These are phyloP conservation scores for Amphimallon solstitiale DNA, from an alignment of 2,888 invertebrate species.

Conservation along the genomic window DNA sequence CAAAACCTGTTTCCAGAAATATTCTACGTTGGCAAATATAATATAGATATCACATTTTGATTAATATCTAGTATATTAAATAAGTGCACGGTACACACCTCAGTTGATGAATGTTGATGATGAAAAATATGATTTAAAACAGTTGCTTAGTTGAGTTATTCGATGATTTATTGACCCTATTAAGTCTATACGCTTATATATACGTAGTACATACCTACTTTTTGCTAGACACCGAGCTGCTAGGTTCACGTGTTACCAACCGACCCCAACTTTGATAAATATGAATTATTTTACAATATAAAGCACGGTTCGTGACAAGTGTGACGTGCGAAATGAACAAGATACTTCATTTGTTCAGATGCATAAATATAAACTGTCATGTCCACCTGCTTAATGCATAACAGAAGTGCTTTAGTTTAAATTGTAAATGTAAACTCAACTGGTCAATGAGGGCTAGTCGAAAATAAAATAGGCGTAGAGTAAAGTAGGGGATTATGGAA, in stretches of 20 bases:
- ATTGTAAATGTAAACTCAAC: too few species aligned
- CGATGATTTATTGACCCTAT: constrained; percentile 22
- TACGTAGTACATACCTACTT: neutral
- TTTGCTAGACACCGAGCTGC: constrained; percentile 40
- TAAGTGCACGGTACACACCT: too few species aligned
- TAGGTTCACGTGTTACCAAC: constrained; percentile 44
- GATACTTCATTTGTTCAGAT: constrained; percentile 45
- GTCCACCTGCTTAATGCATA: constrained; percentile 17
- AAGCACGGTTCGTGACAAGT: constrained; percentile 44
- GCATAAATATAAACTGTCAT: constrained; percentile 30
- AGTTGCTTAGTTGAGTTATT: neutral
- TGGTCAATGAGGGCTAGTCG: too few species aligned
- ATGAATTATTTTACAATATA: constrained; percentile 42
- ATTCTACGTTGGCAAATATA: too few species aligned
- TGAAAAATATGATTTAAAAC: too few species aligned
- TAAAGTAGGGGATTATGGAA: too few species aligned
- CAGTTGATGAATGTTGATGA: too few species aligned
- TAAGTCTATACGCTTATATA: constrained; percentile 5
- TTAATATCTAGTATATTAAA: too few species aligned
- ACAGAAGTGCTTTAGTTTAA: too few species aligned
- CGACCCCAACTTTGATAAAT: constrained; percentile 45
- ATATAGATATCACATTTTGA: too few species aligned
- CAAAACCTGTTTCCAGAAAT: too few species aligned
- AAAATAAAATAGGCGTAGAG: too few species aligned
- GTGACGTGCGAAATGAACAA: constrained; percentile 45